Percentiles rank a stretch among this genome's conserved stretches.
phyloP scores from a whole-genome alignment of 2,888 invertebrate genomes.

The Ormyrus pomaceus region DNA sequence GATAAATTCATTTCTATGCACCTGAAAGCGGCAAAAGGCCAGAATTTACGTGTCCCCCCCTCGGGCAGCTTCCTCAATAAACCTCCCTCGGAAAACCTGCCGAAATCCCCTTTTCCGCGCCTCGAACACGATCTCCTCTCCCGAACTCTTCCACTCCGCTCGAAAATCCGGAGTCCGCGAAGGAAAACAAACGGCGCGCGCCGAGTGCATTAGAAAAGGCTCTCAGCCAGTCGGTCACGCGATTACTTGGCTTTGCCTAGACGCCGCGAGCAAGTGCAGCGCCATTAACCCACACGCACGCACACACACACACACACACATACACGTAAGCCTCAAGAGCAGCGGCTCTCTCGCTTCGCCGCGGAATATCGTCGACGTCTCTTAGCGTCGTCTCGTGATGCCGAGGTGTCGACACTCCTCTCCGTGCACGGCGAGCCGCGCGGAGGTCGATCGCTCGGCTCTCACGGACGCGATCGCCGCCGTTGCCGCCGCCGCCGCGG shows the following conservation, averaged over 20 bases:
- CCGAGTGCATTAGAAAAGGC: neutral
- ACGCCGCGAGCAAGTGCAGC: neutral
- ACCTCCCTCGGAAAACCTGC: too few relatives aligned
- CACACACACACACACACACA: neutral
- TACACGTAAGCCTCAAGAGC: neutral
- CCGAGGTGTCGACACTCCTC: constrained; percentile 39
- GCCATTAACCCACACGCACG: neutral
- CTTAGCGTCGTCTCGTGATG: neutral
- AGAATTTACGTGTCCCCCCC: too few relatives aligned
- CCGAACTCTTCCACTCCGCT: too few relatives aligned
- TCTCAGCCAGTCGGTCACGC: too few relatives aligned
- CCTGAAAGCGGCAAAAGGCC: neutral
- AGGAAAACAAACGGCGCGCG: too few relatives aligned
- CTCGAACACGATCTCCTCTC: too few relatives aligned
- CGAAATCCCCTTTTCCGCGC: too few relatives aligned
- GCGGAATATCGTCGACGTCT: too few relatives aligned
- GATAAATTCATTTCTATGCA: neutral
- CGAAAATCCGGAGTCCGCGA: too few relatives aligned
- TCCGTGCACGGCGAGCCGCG: constrained; percentile 1
- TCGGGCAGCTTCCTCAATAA: too few relatives aligned
- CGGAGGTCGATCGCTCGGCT: constrained; percentile 48
- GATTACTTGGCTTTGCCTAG: neutral
- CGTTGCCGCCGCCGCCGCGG: neutral
- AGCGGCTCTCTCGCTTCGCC: too few relatives aligned
- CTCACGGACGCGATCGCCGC: constrained; percentile 30